Conservation (phyloP, 1,140 invertebrate species). For the Epicauta chinensis region DNA sequence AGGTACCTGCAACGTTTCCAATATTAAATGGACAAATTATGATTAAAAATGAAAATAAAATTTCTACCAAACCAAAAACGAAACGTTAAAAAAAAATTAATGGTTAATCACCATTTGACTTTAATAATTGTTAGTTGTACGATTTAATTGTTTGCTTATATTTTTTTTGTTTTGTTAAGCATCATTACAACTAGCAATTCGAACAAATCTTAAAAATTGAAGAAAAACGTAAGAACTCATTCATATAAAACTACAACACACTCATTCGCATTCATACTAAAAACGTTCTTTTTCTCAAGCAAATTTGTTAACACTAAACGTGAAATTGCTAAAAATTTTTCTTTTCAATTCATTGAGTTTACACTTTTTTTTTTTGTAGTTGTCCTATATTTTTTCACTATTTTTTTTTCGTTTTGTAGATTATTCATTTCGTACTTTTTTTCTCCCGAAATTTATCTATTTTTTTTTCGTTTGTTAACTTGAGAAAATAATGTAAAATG, state of each 20-base stretch:
- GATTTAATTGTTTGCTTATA: not conserved
- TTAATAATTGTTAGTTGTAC: not conserved
- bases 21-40: constrained; percentile 10
- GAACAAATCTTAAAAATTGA: no score
- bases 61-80: constrained; percentile 4
- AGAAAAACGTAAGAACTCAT: no score
- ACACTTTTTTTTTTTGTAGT: no score
- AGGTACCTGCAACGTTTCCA: constrained; percentile 24
- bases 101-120: not conserved
- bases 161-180: not conserved
- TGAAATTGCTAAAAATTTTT: not conserved
- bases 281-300: no score
- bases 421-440: constrained; percentile 10
- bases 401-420: not conserved
- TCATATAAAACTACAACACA: no score
- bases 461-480: constrained; percentile 26
- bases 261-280: no score
- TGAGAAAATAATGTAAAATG: no score
- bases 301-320: no score
- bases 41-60: constrained; percentile 13
- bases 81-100: not conserved
- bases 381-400: constrained; percentile 9
- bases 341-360: no score
- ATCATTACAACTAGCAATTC: constrained; percentile 11
- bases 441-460: constrained; percentile 19